phyloP scores from a whole-genome alignment of 1,140 invertebrate genomes.

The Zaprionus camerounensis region DNA sequence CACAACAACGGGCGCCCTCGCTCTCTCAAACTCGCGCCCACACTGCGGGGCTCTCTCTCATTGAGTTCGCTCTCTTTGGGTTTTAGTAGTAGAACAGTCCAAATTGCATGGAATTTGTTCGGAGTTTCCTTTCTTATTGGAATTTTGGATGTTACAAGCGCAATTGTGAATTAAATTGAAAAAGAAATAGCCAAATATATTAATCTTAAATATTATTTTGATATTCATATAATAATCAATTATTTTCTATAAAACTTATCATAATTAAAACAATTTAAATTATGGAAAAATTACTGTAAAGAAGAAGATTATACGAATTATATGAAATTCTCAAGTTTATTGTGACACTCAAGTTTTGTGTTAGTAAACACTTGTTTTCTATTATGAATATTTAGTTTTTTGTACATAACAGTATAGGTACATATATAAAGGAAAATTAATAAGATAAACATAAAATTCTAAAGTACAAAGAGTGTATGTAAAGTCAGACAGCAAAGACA shows the following conservation, averaged over 20 bases:
- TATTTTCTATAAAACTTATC: background rate
- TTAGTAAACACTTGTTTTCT: no score
- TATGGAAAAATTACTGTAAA: background rate
- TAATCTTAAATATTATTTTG: no score
- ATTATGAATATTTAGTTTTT: no score
- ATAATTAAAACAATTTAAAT: background rate
- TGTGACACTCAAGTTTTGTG: no score
- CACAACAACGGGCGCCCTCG: background rate
- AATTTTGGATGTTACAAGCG: background rate
- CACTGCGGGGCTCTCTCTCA: background rate
- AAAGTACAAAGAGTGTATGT: no score
- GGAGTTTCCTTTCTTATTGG: background rate
- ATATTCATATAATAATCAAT: no score
- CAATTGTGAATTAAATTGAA: no score
- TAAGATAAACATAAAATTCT: no score
- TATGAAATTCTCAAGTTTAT: background rate
- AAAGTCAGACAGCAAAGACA: no score
- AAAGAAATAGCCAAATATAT: background rate
- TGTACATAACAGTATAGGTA: no score
- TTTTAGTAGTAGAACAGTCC: slow-evolving; percentile 56
- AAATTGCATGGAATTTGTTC: background rate
- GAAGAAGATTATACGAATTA: no score
- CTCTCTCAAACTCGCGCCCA: background rate
- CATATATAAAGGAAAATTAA: no score
- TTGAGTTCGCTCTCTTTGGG: slow-evolving; percentile 1